Conservation (phyloP, 2,797 vertebrate species). For the Limosa lapponica region DNA sequence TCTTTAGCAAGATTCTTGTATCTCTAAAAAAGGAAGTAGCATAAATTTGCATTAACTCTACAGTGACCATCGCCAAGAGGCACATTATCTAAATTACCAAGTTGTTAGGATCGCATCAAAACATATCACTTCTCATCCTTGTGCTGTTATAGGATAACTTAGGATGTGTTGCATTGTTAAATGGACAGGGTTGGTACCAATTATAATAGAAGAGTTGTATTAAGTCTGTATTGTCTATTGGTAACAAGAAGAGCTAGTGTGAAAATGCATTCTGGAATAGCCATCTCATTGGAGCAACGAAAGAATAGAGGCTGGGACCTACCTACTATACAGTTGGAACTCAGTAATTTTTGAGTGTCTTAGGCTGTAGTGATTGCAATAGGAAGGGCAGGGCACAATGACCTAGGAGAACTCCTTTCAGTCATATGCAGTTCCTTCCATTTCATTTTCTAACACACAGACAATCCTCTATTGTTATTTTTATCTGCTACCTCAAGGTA, state of each 20-base stretch:
- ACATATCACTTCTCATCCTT: background rate
- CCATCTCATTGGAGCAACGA: background rate
- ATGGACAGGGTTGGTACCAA: background rate
- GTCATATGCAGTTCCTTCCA: background rate
- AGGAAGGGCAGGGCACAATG: background rate
- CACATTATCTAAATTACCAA: accelerated
- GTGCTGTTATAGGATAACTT: background rate
- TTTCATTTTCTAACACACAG: background rate
- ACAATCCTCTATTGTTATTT: slow-evolving; percentile 12
- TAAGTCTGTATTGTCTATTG: background rate
- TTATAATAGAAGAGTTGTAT: background rate
- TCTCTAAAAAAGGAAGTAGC: background rate
- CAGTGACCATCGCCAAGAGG: background rate
- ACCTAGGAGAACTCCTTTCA: background rate
- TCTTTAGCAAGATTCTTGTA: background rate
- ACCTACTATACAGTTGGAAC: background rate
- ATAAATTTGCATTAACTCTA: background rate
- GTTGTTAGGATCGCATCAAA: background rate
- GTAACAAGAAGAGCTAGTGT: background rate
- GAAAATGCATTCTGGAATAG: background rate
- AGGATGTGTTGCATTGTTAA: background rate
- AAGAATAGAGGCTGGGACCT: background rate
- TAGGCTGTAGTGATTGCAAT: background rate
- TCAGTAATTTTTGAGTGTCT: background rate
- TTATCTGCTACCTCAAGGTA: slow-evolving; percentile 11